Evolutionary conservation across 1,140 invertebrate species (phyloP).

Genomic region (Tribolium madens): DNA sequence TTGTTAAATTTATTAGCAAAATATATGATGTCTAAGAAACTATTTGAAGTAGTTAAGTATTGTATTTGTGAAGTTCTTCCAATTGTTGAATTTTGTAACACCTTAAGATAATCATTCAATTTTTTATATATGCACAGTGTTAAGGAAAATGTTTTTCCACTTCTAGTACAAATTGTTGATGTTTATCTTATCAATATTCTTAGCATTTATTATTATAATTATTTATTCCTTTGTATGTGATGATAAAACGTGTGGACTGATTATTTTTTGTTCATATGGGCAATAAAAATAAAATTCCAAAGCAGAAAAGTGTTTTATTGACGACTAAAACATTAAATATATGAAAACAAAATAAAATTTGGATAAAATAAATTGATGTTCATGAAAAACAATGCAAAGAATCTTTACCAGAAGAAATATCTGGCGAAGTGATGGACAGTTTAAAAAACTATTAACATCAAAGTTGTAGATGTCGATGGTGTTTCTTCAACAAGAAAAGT

Average conservation of each 20-base stretch:
- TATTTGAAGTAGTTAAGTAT: not conserved
- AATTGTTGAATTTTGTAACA: slow-evolving; percentile 17
- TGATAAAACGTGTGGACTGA: not conserved
- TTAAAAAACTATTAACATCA: no score
- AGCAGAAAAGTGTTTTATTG: not conserved
- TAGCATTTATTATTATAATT: not conserved
- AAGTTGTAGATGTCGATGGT: no score
- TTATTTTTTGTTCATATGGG: not conserved
- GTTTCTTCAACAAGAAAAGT: no score
- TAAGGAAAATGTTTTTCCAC: slow-evolving; percentile 3
- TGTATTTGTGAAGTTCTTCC: not conserved
- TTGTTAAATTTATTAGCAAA: not conserved
- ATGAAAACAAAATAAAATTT: no score
- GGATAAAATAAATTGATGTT: no score
- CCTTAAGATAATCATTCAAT: not conserved
- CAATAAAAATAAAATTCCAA: not conserved
- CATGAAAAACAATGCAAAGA: no score
- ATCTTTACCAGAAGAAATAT: no score
- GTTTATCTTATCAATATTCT: not conserved
- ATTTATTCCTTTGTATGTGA: not conserved
- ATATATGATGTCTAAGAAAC: not conserved
- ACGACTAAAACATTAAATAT: no score
- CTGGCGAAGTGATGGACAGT: no score
- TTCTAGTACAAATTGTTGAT: slow-evolving; percentile 17
- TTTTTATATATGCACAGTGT: slow-evolving; percentile 20